These are phyloP conservation scores for Heliopora coerulea DNA, from an alignment of 92 coral and sea anemone genomes.

Conservation along the genomic window DNA sequence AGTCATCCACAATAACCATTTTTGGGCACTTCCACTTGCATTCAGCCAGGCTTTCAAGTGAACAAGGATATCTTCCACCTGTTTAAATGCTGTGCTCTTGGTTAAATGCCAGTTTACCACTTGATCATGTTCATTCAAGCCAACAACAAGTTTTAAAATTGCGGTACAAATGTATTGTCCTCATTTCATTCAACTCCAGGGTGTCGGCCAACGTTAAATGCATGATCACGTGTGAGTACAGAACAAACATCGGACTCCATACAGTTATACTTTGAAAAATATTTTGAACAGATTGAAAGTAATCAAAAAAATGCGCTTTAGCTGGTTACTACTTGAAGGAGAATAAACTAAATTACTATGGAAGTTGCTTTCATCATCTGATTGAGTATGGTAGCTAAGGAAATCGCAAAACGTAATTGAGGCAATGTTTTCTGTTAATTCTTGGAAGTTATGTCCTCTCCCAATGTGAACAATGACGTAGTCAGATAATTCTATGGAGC, in stretches of 20 bases:
- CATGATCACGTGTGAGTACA: constrained; percentile 65
- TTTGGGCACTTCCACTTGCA: not conserved
- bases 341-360: constrained; percentile 42
- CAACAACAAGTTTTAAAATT: constrained; percentile 63
- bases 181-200: constrained; percentile 44
- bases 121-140: constrained; percentile 61
- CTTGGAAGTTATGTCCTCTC: constrained; percentile 55
- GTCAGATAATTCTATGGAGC: constrained; percentile 45
- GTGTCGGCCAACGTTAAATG: constrained; percentile 65
- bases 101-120: constrained; percentile 57
- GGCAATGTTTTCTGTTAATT: constrained; percentile 45
- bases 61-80: constrained; percentile 48
- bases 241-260: constrained; percentile 28
- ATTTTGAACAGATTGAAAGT: not conserved
- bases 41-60: constrained; percentile 51
- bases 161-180: constrained; percentile 54
- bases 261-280: not conserved
- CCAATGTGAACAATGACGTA: constrained; percentile 53
- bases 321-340: constrained; percentile 55
- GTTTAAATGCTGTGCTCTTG: constrained; percentile 53
- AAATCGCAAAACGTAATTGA: constrained; percentile 44
- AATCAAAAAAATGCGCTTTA: constrained; percentile 46
- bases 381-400: not conserved
- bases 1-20: constrained; percentile 61
- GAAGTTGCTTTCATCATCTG: constrained; percentile 20